Conservation (phyloP, 2,797 vertebrate species). For the Sebastes minor region DNA sequence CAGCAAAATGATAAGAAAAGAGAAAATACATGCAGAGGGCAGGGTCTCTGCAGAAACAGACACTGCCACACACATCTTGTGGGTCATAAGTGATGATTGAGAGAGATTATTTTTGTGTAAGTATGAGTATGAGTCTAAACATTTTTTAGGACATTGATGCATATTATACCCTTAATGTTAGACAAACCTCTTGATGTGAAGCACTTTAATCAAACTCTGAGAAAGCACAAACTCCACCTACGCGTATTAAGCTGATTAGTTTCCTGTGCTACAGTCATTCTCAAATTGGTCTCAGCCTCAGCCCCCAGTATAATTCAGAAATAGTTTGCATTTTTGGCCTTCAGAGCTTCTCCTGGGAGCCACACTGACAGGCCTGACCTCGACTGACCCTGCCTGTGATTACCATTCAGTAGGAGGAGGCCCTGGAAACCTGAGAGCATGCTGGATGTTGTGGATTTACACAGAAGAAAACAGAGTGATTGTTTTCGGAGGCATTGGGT, state of each 20-base stretch:
- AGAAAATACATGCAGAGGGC: too few species aligned
- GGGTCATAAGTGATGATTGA: too few species aligned
- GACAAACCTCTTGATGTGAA: constrained; percentile 20
- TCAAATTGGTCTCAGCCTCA: constrained; percentile 51
- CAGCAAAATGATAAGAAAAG: too few species aligned
- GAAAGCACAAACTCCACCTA: constrained; percentile 33
- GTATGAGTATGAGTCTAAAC: too few species aligned
- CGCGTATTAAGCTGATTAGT: constrained; percentile 66
- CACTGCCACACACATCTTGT: too few species aligned
- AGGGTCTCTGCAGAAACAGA: too few species aligned
- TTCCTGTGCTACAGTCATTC: constrained; percentile 59
- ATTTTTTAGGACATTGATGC: too few species aligned
- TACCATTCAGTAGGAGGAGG: constrained; percentile 38
- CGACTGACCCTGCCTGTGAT: constrained; percentile 44
- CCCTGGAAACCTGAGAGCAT: constrained; percentile 24
- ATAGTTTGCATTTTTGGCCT: constrained; percentile 56
- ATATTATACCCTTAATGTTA: neutral
- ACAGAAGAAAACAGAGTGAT: neutral
- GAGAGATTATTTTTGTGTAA: too few species aligned
- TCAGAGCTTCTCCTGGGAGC: constrained; percentile 43
- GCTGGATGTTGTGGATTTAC: constrained; percentile 5
- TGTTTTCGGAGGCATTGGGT: too few species aligned
- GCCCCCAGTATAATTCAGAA: constrained; percentile 36
- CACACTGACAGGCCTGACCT: constrained; percentile 52
- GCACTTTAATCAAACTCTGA: constrained; percentile 26